These are phyloP conservation scores for Paraplagusia blochii DNA, from an alignment of 2,113 vertebrate species.

Conservation along the genomic window DNA sequence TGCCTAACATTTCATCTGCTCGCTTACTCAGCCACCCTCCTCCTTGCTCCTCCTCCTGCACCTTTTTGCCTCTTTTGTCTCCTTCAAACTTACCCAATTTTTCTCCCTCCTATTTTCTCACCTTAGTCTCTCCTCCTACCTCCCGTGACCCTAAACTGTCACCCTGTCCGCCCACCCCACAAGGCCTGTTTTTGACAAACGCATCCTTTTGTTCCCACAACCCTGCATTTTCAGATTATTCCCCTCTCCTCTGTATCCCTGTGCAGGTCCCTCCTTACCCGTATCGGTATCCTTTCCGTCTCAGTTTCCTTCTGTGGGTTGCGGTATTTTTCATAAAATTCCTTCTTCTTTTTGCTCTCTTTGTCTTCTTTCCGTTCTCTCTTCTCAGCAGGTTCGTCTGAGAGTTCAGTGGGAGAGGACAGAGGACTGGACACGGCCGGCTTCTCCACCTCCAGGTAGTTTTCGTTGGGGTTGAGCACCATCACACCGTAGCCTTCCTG, in stretches of 20 bases:
- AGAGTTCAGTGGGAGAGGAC: conserved; percentile 79
- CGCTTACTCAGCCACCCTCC: conserved; percentile 49
- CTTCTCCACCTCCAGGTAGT: conserved; percentile 95
- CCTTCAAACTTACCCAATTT: conserved; percentile 30
- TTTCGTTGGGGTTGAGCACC: conserved; percentile 97
- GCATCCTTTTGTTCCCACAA: conserved; percentile 47
- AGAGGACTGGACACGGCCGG: conserved; percentile 70
- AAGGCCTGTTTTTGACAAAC: conserved; percentile 44
- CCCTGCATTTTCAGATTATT: conserved; percentile 20
- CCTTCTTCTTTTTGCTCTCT: conserved; percentile 88
- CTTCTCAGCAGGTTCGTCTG: conserved; percentile 94
- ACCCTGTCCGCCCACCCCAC: conserved; percentile 44
- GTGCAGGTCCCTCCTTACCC: conserved; percentile 77
- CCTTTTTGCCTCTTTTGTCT: conserved; percentile 43
- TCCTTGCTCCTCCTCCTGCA: conserved; percentile 25
- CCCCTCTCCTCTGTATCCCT: conserved; percentile 21
- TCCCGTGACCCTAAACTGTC: conserved; percentile 53
- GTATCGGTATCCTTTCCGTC: conserved; percentile 86
- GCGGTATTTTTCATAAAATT: conserved; percentile 96
- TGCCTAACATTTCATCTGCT: conserved; percentile 68
- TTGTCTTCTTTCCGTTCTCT: conserved; percentile 90
- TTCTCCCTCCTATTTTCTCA: conserved; percentile 52
- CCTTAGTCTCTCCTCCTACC: conserved; percentile 43
- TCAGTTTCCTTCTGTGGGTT: conserved; percentile 96
- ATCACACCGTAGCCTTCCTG: conserved; percentile 95